Percentiles rank a stretch among this genome's conserved stretches.
Evolutionary conservation across 2,113 vertebrate genomes (phyloP).

Genomic region (Apodemus sylvaticus): DNA sequence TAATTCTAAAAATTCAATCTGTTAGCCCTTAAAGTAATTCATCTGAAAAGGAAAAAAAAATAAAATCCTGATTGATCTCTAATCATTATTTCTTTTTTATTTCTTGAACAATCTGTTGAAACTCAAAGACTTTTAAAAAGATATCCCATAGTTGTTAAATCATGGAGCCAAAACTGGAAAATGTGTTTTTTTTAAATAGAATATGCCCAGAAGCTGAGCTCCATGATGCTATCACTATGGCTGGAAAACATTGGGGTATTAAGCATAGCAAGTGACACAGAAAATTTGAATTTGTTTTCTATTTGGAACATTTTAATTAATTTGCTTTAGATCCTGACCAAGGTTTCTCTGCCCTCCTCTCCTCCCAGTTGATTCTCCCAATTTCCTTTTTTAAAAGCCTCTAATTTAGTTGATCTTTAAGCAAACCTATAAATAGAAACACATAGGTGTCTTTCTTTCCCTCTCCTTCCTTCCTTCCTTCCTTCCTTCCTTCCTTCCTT

Average conservation of each 20-base stretch:
- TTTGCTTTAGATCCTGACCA: not conserved
- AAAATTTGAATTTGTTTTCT: not conserved
- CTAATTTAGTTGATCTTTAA: not conserved
- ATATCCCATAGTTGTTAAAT: not conserved
- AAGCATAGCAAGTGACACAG: too few relatives aligned
- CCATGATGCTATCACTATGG: not conserved
- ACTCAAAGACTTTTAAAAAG: not conserved
- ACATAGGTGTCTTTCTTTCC: not conserved
- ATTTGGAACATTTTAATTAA: not conserved
- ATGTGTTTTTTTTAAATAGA: not conserved
- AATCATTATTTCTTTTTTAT: not conserved
- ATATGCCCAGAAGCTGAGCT: not conserved
- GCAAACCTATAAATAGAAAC: constrained; percentile 7
- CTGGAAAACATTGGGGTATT: not conserved
- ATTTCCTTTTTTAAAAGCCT: not conserved
- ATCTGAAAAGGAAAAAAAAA: not conserved
- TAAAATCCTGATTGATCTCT: not conserved
- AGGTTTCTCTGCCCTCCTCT: not conserved
- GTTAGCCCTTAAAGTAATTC: not conserved
- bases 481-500: too few relatives aligned
- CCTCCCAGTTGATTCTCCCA: not conserved
- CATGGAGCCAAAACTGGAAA: not conserved
- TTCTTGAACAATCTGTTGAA: constrained; percentile 10
- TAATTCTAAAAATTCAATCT: constrained; percentile 14
- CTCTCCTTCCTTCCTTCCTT: not conserved